Conservation (phyloP, 2,113 vertebrate species). For the Oceanites oceanicus region DNA sequence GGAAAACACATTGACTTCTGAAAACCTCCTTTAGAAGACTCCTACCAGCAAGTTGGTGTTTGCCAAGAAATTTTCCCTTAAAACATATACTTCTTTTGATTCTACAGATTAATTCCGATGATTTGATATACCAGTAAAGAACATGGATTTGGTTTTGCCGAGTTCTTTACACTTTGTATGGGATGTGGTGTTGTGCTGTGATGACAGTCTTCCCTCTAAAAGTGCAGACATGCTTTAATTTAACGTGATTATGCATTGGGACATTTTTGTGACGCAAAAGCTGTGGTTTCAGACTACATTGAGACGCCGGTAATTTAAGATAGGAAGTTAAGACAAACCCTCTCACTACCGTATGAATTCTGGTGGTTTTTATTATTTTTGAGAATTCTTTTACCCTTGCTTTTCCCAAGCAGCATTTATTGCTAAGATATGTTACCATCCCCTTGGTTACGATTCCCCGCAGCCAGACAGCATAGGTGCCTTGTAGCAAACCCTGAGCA, state of each 20-base stretch:
- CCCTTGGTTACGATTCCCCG: rapidly evolving
- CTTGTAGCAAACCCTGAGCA: neutral
- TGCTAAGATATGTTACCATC: neutral
- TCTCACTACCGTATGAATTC: neutral
- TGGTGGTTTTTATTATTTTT: neutral
- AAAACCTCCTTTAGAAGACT: neutral
- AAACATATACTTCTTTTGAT: neutral
- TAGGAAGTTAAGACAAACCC: neutral
- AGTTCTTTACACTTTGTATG: neutral
- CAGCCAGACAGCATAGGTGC: neutral
- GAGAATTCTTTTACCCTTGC: neutral
- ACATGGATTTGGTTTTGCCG: neutral
- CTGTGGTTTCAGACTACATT: neutral
- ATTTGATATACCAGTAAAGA: neutral
- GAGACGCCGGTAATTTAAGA: rapidly evolving
- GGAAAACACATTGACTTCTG: neutral
- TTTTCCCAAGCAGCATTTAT: neutral
- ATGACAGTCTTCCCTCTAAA: neutral
- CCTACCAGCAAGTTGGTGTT: neutral
- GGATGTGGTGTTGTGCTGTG: neutral
- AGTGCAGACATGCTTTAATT: neutral
- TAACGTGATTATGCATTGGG: rapidly evolving
- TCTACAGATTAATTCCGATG: neutral
- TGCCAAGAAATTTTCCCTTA: neutral
- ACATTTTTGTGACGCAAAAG: neutral